Conservation (phyloP, 2,888 invertebrate species). For the Minunthozetes semirufus region DNA sequence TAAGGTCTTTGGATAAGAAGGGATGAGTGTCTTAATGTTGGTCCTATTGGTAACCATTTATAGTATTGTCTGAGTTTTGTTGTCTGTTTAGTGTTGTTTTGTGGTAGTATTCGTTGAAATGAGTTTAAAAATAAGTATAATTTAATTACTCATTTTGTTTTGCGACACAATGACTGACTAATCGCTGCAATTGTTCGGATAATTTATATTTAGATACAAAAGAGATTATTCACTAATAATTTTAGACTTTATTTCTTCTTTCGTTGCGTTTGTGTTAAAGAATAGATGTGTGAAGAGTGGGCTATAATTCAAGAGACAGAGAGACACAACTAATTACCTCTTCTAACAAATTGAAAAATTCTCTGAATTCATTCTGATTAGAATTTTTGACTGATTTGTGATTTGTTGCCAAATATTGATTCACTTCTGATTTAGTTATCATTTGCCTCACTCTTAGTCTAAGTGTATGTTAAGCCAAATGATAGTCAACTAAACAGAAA, state of each 20-base stretch:
- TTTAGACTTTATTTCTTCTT: not conserved
- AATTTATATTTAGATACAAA: slow-evolving; percentile 19
- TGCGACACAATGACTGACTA: slow-evolving; percentile 19
- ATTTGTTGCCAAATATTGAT: slow-evolving; percentile 7
- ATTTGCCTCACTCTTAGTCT: not conserved
- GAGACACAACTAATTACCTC: not conserved
- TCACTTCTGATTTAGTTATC: not conserved
- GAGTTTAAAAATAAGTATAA: slow-evolving; percentile 15
- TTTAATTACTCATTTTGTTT: slow-evolving; percentile 13
- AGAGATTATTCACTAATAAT: slow-evolving; percentile 18
- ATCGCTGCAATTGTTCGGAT: slow-evolving; percentile 1
- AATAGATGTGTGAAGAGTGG: not conserved
- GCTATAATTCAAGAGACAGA: not conserved
- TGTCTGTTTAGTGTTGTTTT: not conserved
- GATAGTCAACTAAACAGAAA: not conserved
- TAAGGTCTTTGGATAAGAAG: too few relatives aligned
- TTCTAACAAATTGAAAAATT: not conserved
- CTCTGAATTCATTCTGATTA: slow-evolving; percentile 11
- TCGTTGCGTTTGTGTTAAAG: not conserved
- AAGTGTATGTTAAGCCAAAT: not conserved
- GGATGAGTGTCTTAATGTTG: not conserved
- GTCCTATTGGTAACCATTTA: slow-evolving; percentile 15
- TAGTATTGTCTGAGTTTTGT: slow-evolving; percentile 5
- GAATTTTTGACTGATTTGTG: not conserved
- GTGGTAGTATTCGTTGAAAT: not conserved